phyloP scores from a whole-genome alignment of 2,113 vertebrate genomes.

The Alces alces region DNA sequence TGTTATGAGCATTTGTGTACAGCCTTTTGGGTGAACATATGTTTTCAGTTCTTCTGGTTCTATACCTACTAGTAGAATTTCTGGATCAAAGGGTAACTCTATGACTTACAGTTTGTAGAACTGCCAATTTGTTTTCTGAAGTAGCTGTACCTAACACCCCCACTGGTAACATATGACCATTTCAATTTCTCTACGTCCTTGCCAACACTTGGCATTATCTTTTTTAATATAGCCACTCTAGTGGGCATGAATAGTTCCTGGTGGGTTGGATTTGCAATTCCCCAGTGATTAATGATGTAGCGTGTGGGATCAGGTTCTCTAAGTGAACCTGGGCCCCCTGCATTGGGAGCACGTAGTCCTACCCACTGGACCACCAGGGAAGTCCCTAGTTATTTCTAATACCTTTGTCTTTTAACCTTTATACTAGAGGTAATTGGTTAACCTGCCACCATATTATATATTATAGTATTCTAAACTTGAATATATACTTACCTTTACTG shows the following conservation, averaged over 20 bases:
- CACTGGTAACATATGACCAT: neutral
- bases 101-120: neutral
- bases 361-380: neutral
- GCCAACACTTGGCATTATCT: neutral
- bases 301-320: neutral
- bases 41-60: neutral
- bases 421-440: neutral
- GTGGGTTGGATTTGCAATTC: neutral
- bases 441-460: neutral
- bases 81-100: neutral
- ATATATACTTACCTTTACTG: neutral
- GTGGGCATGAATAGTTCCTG: neutral
- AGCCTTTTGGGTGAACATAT: neutral
- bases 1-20: neutral
- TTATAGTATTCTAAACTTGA: neutral
- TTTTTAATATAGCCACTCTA: neutral
- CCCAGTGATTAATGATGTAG: neutral
- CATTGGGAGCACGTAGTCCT: neutral
- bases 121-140: neutral
- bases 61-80: neutral
- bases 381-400: neutral
- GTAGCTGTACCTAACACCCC: neutral
- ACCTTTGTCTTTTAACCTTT: neutral
- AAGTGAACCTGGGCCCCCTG: neutral
- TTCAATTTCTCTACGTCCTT: neutral